Evolutionary conservation across 2,113 vertebrate genomes (phyloP).

Genomic region (Charina bottae): DNA sequence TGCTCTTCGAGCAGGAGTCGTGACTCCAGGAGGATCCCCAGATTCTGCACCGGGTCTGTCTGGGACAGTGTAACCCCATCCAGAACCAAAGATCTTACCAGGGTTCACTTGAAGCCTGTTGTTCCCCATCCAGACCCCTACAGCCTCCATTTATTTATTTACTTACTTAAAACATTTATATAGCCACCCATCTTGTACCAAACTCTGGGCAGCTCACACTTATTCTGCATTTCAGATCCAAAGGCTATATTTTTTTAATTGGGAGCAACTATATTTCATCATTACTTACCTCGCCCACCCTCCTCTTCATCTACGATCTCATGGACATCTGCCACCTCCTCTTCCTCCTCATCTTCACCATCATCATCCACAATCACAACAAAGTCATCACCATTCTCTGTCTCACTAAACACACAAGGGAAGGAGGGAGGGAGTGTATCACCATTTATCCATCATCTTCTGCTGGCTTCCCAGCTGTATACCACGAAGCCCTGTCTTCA

Average conservation of each 20-base stretch:
- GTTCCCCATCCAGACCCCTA: no score
- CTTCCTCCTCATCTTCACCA: constrained; percentile 14
- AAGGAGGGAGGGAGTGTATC: background rate
- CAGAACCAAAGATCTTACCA: no score
- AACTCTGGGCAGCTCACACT: background rate
- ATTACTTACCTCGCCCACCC: background rate
- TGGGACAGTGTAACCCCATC: no score
- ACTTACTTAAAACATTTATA: background rate
- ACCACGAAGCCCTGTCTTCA: background rate
- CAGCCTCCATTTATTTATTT: background rate
- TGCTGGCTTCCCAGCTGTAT: background rate
- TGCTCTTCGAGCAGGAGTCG: no score
- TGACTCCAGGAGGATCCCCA: no score
- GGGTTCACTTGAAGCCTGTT: no score
- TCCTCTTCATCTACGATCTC: constrained; percentile 40
- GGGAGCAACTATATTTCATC: background rate
- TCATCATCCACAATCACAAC: constrained; percentile 41
- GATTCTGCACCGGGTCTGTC: no score
- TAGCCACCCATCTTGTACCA: background rate
- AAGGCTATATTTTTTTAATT: background rate
- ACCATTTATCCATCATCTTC: background rate
- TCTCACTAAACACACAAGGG: constrained; percentile 9
- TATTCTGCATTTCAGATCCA: background rate
- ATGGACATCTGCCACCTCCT: constrained; percentile 1
- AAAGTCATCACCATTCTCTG: constrained; percentile 38